Percentiles rank a stretch among this genome's conserved stretches.
These are phyloP conservation scores for Anoplophora glabripennis DNA, from an alignment of 1,140 invertebrate species.

Conservation along the genomic window DNA sequence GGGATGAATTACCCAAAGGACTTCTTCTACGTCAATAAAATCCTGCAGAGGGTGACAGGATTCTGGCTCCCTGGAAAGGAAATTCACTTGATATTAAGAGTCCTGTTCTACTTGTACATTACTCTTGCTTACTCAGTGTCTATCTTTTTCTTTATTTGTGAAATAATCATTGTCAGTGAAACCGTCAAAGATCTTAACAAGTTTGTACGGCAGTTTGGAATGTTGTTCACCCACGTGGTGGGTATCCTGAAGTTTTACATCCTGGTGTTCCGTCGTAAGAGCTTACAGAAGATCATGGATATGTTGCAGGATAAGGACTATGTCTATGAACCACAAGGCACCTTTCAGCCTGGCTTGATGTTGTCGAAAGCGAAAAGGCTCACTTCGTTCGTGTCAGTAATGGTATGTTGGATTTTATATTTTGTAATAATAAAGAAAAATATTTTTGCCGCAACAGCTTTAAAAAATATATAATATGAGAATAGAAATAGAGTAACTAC, in stretches of 20 bases:
- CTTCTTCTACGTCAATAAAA: neutral
- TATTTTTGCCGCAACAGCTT: neutral
- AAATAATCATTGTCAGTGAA: slow-evolving; percentile 5
- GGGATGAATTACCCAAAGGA: neutral
- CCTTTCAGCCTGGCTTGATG: neutral
- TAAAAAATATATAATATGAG: too few species aligned
- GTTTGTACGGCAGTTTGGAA: slow-evolving; percentile 22
- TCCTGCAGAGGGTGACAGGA: neutral
- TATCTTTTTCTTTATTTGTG: slow-evolving; percentile 3
- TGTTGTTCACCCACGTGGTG: slow-evolving; percentile 37
- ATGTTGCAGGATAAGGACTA: slow-evolving; percentile 24
- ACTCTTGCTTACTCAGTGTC: neutral
- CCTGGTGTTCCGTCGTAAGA: slow-evolving; percentile 8
- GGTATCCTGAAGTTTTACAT: slow-evolving; percentile 25
- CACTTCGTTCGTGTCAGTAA: neutral
- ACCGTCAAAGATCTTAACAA: slow-evolving; percentile 3
- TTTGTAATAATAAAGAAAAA: neutral
- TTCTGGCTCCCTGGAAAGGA: neutral
- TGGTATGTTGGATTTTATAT: slow-evolving; percentile 1
- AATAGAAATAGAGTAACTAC: too few species aligned
- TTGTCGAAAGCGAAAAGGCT: neutral
- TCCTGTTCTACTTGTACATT: neutral
- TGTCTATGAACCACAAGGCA: slow-evolving; percentile 7
- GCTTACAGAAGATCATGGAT: slow-evolving; percentile 16
- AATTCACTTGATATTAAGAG: neutral